A percentile compares a stretch with the other conserved stretches of the same genome.
Conservation (phyloP, 2,113 vertebrate species). For the Scolopax mira region DNA sequence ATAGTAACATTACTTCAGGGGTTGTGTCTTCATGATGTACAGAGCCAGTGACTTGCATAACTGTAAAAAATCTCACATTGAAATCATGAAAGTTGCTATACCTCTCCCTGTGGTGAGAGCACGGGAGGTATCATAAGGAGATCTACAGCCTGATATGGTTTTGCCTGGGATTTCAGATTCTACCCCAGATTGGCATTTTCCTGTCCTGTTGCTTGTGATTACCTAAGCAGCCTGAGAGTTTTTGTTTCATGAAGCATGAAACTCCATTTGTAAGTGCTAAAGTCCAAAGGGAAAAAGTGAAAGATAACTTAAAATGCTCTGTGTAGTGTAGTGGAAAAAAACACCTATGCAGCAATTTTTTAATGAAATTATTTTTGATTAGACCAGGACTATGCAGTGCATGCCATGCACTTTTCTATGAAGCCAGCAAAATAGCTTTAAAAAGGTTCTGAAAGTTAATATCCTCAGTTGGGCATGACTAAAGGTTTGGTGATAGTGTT, state of each 20-base stretch:
- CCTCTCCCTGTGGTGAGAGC: neutral
- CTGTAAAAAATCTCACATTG: neutral
- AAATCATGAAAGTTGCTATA: neutral
- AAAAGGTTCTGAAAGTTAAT: neutral
- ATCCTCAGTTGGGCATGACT: neutral
- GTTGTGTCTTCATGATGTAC: neutral
- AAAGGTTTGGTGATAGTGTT: neutral
- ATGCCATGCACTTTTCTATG: conserved; percentile 25
- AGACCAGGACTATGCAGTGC: conserved; percentile 2
- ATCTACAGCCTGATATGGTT: neutral
- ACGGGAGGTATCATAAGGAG: fast-evolving
- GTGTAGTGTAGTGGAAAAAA: conserved; percentile 53
- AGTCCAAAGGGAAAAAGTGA: conserved; percentile 54
- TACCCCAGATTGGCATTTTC: neutral
- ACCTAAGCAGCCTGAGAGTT: neutral
- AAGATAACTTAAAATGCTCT: conserved; percentile 59
- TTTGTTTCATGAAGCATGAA: conserved; percentile 61
- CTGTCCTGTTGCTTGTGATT: neutral
- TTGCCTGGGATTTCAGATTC: neutral
- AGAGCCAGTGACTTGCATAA: neutral
- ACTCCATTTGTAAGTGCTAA: neutral
- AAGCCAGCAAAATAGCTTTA: neutral
- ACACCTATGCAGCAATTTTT: conserved; percentile 49
- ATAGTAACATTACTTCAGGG: neutral
- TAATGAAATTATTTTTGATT: conserved; percentile 66